Conservation (phyloP, 2,113 vertebrate genomes). For the Nibea coibor region DNA sequence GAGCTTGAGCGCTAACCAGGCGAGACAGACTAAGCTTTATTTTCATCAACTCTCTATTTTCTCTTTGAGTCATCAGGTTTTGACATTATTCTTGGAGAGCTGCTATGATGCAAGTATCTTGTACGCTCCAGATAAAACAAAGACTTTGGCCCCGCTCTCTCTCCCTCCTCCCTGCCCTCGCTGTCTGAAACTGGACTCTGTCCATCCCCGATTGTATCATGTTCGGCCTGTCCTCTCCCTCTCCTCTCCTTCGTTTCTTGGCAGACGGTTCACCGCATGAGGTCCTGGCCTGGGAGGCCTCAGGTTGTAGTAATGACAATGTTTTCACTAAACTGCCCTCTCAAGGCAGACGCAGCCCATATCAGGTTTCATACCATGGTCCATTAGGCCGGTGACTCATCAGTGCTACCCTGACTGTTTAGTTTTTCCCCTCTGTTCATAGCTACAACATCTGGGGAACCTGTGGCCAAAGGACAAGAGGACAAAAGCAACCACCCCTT, state of each 20-base stretch:
- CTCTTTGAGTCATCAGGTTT: constrained; percentile 74
- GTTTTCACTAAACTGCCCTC: constrained; percentile 64
- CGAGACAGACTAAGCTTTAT: constrained; percentile 55
- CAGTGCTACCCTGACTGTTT: constrained; percentile 47
- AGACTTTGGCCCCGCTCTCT: constrained; percentile 29
- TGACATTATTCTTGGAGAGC: constrained; percentile 76
- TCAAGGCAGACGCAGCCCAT: constrained; percentile 42
- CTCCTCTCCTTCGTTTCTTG: constrained; percentile 45
- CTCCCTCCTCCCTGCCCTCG: constrained; percentile 30
- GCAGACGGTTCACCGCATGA: constrained; percentile 48
- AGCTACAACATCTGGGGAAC: constrained; percentile 49
- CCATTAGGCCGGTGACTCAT: constrained; percentile 72
- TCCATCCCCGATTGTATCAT: constrained; percentile 54
- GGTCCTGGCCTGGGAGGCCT: constrained; percentile 67
- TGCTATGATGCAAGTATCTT: constrained; percentile 69
- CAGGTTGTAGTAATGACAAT: constrained; percentile 70
- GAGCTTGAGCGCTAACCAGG: constrained; percentile 35
- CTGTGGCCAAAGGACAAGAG: constrained; percentile 45
- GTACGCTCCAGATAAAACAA: constrained; percentile 75
- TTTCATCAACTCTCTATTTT: constrained; percentile 72
- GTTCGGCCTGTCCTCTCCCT: constrained; percentile 40
- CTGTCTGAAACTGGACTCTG: constrained; percentile 45
- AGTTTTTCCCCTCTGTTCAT: constrained; percentile 45
- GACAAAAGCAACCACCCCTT: background rate
- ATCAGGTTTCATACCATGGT: constrained; percentile 67